Base-by-base conservation (phyloP, 1,140 invertebrate species). In the Oncopodura yosiiana region DNA sequence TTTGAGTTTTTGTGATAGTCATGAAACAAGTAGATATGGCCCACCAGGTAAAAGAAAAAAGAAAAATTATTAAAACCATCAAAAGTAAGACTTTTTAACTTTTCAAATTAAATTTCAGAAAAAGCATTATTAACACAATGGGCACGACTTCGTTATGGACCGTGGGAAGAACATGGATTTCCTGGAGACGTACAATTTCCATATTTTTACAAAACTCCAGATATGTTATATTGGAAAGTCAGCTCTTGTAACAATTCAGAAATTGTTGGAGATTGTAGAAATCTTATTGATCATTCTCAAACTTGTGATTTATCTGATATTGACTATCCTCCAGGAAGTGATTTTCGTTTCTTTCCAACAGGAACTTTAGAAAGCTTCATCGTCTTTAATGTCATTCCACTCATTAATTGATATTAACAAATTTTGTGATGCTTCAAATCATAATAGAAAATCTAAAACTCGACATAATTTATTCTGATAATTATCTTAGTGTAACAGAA, bases 81-180 rank as follows among this genome's bases (percentile, higher is more conserved):
- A n/a, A n/a, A n/a, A n/a, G n/a, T n/a, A n/a, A n/a, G n/a, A n/a
- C n/a, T n/a, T n/a, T n/a, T n/a, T n/a, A n/a, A n/a, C n/a, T 34
- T 34, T n/a, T 34, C 14, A 34, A 9, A n/a, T n/a, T n/a, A n/a
- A n/a, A n/a, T 34, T 36, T 12, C 42, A 57, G 53, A 32, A 32
- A 61, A 57, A 53, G 53, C 54, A 23, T 36, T 61, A 23, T 14
- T 61, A 3, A 53, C 34, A 8, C 45, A 39, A 29, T 61, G 59
- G 59, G 59, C 59, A 5, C 24, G 54, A 21, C 54, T 30, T 29
- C 36, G 59, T 18, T 61, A 39, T 32, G 59, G 59, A 23, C 43
- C 57, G 21, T 61, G 59, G 59, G 59, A 61, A 8, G 57, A 53
- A 42, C 50, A 54, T 26, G 46, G 46, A 9, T 19, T 41, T 30